Evolutionary conservation across 2,888 invertebrate genomes (phyloP).

Genomic region (Malacosoma neustria): DNA sequence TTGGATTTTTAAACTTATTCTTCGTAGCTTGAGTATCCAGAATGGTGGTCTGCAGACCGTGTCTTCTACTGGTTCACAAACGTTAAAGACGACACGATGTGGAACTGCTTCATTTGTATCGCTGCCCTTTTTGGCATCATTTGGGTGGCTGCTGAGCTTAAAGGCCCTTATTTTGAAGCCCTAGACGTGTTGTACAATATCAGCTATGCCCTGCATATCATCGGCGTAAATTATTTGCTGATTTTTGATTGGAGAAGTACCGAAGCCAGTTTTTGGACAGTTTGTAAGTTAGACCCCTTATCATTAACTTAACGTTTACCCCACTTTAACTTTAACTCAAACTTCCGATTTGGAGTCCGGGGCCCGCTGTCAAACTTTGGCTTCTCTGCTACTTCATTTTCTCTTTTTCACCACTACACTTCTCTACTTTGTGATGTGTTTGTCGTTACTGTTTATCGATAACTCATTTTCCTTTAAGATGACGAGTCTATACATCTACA

Average conservation of each 20-base stretch:
- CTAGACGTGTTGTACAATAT: constrained; percentile 31
- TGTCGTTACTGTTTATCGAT: no score
- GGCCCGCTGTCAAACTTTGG: no score
- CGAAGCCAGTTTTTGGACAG: constrained; percentile 10
- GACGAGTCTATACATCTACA: no score
- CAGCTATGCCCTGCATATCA: constrained; percentile 31
- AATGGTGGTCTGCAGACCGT: constrained; percentile 28
- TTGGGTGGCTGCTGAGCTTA: constrained; percentile 16
- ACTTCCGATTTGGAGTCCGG: no score
- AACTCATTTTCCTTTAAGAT: no score
- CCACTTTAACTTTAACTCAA: no score
- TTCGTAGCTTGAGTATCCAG: constrained; percentile 28
- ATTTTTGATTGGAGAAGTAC: constrained; percentile 14
- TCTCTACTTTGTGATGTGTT: no score
- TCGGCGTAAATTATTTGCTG: constrained; percentile 23
- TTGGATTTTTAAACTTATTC: no score
- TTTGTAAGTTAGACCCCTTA: no score
- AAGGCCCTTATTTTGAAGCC: constrained; percentile 8
- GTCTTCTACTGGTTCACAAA: constrained; percentile 21
- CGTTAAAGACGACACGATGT: constrained; percentile 31
- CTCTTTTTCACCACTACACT: no score
- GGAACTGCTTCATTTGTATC: constrained; percentile 39
- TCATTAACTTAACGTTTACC: no score
- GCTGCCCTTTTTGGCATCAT: constrained; percentile 25
- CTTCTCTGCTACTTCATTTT: no score